Base-by-base conservation (phyloP, 1,140 invertebrate species). In the Nymphalis io region DNA sequence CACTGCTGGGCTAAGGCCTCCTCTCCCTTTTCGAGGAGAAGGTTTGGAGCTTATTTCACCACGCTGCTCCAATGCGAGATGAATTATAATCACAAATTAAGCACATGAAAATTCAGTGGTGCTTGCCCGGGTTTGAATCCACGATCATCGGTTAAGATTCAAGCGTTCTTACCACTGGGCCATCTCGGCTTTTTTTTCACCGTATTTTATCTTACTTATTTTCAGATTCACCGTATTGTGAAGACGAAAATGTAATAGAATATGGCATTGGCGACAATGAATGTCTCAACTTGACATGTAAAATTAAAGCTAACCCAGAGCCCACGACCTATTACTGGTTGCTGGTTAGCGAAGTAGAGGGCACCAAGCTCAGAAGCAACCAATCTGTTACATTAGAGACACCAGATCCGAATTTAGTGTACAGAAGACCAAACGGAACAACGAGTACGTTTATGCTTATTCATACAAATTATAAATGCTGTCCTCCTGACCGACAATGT, bases 161-260 rank as follows among this genome's bases (percentile, higher is more conserved):
- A n/a, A n/a, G n/a, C n/a, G n/a, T n/a, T n/a, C n/a, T n/a, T n/a
- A n/a, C n/a, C n/a, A n/a, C n/a, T n/a, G n/a, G n/a, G n/a, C n/a
- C n/a, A n/a, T n/a, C n/a, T n/a, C n/a, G n/a, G n/a, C n/a, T 3
- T 2, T 5, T 27, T 27, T 33, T 33, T 33, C 10, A 33, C 27
- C 27, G 3, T 8, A 33, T 33, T 8, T 2, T 33, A 6, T 33
- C 1, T 3, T 33, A 33, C 62, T 57, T n/a, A 1, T 57, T 82
- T 79, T 39, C 57, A 91, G 89, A 85, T 69, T 83, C 88, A 42
- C 72, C 87, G 8, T 83, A 80, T 53, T 91, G 89, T 64, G 76
- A 80, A 72, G 81, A 89, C 33, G 73, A 81, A 58, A 74, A 18
- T 1, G 65, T 80, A 20, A 62, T 76, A 15, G 86, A 88, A 66